Conservation (phyloP, 1,140 invertebrate genomes). For the Leucophenga varia region DNA sequence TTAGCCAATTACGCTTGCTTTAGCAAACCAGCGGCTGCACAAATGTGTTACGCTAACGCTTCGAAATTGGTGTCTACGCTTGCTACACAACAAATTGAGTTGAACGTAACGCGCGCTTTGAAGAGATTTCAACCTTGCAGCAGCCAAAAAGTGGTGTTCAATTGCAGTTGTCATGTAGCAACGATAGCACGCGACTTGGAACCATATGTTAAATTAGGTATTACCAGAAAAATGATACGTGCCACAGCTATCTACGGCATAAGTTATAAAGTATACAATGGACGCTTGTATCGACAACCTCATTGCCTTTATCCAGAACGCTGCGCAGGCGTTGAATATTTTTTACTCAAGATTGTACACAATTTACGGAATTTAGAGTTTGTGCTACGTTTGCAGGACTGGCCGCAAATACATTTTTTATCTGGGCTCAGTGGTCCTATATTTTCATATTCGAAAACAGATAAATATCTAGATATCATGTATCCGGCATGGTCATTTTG, state of each 20-base stretch:
- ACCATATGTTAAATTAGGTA: no score
- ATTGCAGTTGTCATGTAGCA: no score
- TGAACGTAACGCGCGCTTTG: no score
- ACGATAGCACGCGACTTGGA: no score
- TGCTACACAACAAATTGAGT: no score
- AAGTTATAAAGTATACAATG: constrained; percentile 75
- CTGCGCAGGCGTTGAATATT: constrained; percentile 91
- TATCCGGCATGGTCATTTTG: constrained; percentile 98
- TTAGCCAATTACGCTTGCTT: no score
- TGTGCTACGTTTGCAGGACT: constrained; percentile 87
- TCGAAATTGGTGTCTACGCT: no score
- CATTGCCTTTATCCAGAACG: constrained; percentile 89
- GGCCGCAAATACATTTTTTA: constrained; percentile 70
- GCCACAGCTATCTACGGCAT: constrained; percentile 63
- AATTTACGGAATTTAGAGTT: constrained; percentile 83
- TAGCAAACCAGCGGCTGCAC: no score
- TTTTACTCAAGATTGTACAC: constrained; percentile 71
- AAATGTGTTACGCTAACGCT: no score
- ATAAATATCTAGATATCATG: constrained; percentile 86
- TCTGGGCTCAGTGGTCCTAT: constrained; percentile 65
- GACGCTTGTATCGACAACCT: constrained; percentile 77
- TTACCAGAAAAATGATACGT: no score
- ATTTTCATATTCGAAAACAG: constrained; percentile 93
- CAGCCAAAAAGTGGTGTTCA: no score
- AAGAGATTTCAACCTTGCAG: no score